Percentiles rank a stretch among this genome's conserved stretches.
Conservation (phyloP, 1,140 invertebrate genomes). For the Lethrus apterus region DNA sequence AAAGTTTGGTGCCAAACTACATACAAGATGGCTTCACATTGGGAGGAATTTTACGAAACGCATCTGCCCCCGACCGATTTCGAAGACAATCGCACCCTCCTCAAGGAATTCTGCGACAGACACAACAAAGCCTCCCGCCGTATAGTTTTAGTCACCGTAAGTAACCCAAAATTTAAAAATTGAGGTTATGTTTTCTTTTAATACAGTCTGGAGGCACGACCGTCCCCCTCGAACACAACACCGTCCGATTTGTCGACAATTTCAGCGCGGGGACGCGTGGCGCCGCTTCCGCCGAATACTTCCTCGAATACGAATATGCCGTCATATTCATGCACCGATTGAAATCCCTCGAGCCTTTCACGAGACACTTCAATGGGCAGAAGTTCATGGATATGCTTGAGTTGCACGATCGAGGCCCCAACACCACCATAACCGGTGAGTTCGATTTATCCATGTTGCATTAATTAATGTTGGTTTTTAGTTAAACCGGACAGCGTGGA, state of each 20-base stretch:
- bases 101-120: constrained; percentile 62
- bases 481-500: constrained; percentile 65
- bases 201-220: constrained; percentile 90
- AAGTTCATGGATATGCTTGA: constrained; percentile 77
- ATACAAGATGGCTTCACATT: constrained; percentile 51
- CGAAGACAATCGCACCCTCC: constrained; percentile 56
- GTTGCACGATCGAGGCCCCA: constrained; percentile 51
- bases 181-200: constrained; percentile 23
- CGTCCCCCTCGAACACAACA: constrained; percentile 93
- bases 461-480: constrained; percentile 33
- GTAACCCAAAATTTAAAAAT: constrained; percentile 31
- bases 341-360: constrained; percentile 85
- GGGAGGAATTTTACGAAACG: constrained; percentile 74
- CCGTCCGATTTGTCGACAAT: constrained; percentile 96
- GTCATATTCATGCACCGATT: constrained; percentile 73
- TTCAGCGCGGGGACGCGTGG: constrained; percentile 95
- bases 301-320: constrained; percentile 72
- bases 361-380: constrained; percentile 71
- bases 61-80: constrained; percentile 67
- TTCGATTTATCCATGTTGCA: neutral
- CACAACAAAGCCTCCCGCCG: constrained; percentile 56
- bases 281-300: constrained; percentile 91
- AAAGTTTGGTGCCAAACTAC: no score
- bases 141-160: constrained; percentile 73
- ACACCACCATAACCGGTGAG: constrained; percentile 51